phyloP scores from a whole-genome alignment of 2,888 invertebrate genomes.

The Cephus runcator region DNA sequence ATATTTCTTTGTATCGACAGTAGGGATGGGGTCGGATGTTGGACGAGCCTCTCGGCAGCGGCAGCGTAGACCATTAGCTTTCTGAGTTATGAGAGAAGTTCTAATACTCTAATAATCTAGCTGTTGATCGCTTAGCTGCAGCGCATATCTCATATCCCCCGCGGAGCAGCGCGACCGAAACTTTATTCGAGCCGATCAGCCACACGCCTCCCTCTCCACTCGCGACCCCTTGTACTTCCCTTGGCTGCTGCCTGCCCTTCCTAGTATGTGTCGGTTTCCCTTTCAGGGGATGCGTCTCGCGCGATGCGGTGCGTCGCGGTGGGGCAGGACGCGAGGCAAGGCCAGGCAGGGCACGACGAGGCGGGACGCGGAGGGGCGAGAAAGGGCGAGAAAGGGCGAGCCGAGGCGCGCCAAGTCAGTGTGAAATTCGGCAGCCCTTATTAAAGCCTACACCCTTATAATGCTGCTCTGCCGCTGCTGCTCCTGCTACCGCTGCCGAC shows the following conservation, averaged over 20 bases:
- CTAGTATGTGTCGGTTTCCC: conserved; percentile 5
- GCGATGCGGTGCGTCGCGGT: conserved; percentile 8
- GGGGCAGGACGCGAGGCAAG: background rate
- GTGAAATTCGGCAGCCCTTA: conserved; percentile 64
- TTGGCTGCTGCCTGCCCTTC: conserved; percentile 22
- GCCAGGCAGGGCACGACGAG: background rate
- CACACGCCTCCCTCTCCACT: conserved; percentile 51
- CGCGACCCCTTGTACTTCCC: conserved; percentile 30
- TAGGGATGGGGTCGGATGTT: background rate
- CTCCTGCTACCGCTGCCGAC: conserved; percentile 18
- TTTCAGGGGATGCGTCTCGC: background rate
- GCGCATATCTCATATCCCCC: conserved; percentile 12
- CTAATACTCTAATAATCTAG: conserved; percentile 64
- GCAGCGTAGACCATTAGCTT: conserved; percentile 55
- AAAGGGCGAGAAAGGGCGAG: conserved; percentile 12
- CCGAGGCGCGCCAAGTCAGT: conserved; percentile 54
- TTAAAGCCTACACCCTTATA: conserved; percentile 57
- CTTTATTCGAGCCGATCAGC: conserved; percentile 58
- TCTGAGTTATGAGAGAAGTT: conserved; percentile 64
- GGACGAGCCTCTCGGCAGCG: conserved; percentile 13
- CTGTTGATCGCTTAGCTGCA: conserved; percentile 51
- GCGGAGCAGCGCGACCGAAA: conserved; percentile 34
- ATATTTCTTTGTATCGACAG: background rate
- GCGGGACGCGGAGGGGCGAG: conserved; percentile 1
- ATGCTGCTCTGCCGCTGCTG: conserved; percentile 13